phyloP scores from a whole-genome alignment of 1,140 invertebrate species.

The Caerostris darwini region DNA sequence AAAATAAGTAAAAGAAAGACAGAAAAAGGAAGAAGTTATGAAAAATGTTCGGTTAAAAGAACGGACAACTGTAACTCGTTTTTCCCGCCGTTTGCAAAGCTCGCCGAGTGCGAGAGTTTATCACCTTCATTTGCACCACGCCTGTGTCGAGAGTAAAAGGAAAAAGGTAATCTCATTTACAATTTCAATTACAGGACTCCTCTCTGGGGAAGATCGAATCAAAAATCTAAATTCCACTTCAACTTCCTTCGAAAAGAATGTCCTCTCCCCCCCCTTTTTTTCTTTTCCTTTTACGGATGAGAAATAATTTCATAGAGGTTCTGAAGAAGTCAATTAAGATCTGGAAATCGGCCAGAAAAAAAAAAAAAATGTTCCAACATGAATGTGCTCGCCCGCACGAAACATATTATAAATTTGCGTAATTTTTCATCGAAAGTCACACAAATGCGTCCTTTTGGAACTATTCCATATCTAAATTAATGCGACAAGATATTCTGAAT shows the following conservation, averaged over 20 bases:
- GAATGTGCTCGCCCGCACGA: too few relatives aligned
- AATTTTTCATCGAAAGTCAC: too few relatives aligned
- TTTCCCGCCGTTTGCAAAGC: neutral
- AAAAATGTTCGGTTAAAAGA: neutral
- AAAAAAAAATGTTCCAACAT: too few relatives aligned
- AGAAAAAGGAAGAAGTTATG: neutral
- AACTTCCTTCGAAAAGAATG: conserved; percentile 1
- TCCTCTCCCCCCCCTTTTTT: neutral
- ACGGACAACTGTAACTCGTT: neutral
- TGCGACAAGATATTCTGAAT: too few relatives aligned
- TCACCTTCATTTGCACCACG: conserved; percentile 5
- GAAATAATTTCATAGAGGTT: neutral
- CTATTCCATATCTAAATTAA: too few relatives aligned
- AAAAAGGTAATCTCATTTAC: conserved; percentile 14
- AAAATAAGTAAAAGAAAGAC: neutral
- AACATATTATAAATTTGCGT: too few relatives aligned
- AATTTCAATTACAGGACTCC: conserved; percentile 25
- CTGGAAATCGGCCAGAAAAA: conserved; percentile 1
- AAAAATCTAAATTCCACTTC: conserved; percentile 32
- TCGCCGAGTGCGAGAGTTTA: conserved; percentile 3
- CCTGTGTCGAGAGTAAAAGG: conserved; percentile 6
- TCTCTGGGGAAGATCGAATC: conserved; percentile 22
- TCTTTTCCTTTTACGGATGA: neutral
- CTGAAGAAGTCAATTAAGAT: conserved; percentile 14
- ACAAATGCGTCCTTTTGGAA: too few relatives aligned